Base-by-base conservation (phyloP, 53 echinoderm and acorn worm genomes). In the Hippasteria phrygiana region DNA sequence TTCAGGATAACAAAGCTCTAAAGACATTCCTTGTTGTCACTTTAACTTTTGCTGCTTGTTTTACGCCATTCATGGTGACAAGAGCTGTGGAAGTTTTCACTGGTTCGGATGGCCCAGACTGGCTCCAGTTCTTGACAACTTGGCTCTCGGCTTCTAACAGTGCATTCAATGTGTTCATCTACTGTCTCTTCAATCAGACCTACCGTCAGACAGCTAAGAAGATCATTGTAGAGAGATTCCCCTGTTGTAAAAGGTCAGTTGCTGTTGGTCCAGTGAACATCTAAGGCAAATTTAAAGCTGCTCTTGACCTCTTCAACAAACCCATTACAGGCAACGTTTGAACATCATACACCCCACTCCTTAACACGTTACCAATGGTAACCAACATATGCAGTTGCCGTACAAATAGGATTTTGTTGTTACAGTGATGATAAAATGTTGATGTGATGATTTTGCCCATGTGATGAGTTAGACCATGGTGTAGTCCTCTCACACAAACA, bases 21-120 rank as follows among this genome's bases (percentile, higher is more conserved):
- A 82, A 82, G 65, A 43, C 66, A 10, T 82, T 82, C 36, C 82
- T 82, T 13, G 65, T 65, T 14, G 81, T 81, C 22, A 63, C 64
- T 14, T 62, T 81, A 9, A 43, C 81, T 9, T 81, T 81, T 45
- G 3, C 43, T 20, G 33, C 33, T 22, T 81, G 81, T 62, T 46
- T 64, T 43, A 64, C 43, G 2, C 81, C 81, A 13, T 3, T 45
- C 28, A 63, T n/a, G 33, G 1, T 82, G 2, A 5, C 14, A 12
- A 26, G 43, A 5, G 31, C 18, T 2, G 82, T 82, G 43, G 82
- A 82, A 43, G 17, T 20, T 31, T 82, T 10, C 18, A 17, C 82
- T 13, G 45, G 31, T 16, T 37, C 20, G 43, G 16, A 29, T 18
- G 40, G 45, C 18, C 82, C 82, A 4, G 46, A 82, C 43, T 66